phyloP scores from a whole-genome alignment of 2,113 vertebrate species.

The Platichthys flesus region DNA sequence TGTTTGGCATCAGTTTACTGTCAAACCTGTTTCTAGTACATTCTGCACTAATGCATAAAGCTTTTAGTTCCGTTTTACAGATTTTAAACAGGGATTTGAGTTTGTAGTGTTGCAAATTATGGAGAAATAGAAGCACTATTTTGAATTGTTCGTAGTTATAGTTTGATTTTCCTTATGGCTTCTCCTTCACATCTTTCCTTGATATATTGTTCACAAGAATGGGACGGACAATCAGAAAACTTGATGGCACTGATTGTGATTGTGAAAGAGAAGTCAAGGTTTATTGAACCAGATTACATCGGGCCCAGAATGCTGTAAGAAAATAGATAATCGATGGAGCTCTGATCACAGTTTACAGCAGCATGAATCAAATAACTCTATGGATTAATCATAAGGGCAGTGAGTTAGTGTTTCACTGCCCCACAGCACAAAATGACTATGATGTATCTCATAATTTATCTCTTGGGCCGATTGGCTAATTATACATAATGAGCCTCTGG shows the following conservation, averaged over 20 bases:
- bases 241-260: too few species aligned
- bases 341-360: not conserved
- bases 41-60: not conserved
- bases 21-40: not conserved
- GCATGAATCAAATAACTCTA: not conserved
- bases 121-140: too few species aligned
- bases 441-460: slow-evolving; percentile 35
- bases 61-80: not conserved
- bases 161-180: too few species aligned
- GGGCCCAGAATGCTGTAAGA: not conserved
- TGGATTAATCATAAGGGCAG: slow-evolving; percentile 22
- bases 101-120: not conserved
- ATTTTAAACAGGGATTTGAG: not conserved
- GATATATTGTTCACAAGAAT: too few species aligned
- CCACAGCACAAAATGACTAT: slow-evolving; percentile 18
- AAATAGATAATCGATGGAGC: not conserved
- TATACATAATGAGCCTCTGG: slow-evolving; percentile 31
- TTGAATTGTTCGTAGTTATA: too few species aligned
- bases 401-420: slow-evolving; percentile 6
- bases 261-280: too few species aligned
- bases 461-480: slow-evolving; percentile 19
- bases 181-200: too few species aligned
- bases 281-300: not conserved
- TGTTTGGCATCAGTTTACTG: not conserved
- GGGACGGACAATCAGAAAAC: too few species aligned